These are phyloP conservation scores for Craseonycteris thonglongyai DNA, from an alignment of 2,113 vertebrate species.

Conservation along the genomic window DNA sequence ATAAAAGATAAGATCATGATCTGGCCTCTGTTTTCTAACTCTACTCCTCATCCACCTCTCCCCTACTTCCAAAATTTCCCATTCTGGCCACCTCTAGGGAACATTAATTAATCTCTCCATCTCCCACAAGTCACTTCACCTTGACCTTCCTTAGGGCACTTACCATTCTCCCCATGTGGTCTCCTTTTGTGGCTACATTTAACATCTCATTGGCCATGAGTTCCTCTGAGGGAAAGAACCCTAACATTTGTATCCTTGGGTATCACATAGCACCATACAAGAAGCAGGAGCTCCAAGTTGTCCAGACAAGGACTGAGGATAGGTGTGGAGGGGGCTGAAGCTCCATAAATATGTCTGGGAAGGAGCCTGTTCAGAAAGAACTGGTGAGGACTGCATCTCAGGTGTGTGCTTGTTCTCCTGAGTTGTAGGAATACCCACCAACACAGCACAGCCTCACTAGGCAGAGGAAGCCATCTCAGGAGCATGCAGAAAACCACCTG, in stretches of 20 bases:
- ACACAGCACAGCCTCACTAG: background rate
- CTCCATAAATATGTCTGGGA: background rate
- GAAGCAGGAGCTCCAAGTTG: background rate
- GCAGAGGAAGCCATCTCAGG: background rate
- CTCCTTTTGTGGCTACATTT: background rate
- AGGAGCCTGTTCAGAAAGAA: background rate
- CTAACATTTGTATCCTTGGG: background rate
- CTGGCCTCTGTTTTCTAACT: background rate
- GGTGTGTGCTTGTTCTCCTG: background rate
- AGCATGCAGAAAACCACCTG: background rate
- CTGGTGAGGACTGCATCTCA: background rate
- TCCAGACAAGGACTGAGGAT: background rate
- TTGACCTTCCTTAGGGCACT: background rate
- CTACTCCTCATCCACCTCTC: background rate
- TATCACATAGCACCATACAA: background rate
- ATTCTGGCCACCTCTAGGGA: background rate
- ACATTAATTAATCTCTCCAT: too few species aligned
- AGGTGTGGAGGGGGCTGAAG: background rate
- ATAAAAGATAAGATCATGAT: background rate
- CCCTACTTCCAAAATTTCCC: background rate
- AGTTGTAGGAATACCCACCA: background rate
- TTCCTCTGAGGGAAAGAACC: background rate
- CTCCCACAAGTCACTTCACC: background rate
- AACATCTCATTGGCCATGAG: background rate
- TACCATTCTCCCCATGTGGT: fast-evolving